Percentiles rank a stretch among this genome's conserved stretches.
phyloP scores from a whole-genome alignment of 2,888 invertebrate species.

The Brachyptera putata region DNA sequence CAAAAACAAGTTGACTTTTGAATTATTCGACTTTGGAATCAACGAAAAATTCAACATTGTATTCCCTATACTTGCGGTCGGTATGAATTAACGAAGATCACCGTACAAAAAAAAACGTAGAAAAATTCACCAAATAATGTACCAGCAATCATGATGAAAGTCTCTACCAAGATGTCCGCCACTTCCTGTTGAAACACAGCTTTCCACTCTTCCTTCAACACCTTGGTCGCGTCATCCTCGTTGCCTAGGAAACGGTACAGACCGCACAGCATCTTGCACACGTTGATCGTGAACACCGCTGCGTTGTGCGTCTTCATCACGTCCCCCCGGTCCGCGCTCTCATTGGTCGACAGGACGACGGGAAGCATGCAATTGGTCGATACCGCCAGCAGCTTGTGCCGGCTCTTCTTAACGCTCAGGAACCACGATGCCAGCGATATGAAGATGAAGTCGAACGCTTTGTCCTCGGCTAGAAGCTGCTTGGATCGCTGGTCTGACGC shows the following conservation, averaged over 20 bases:
- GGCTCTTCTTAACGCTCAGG: conserved; percentile 44
- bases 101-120: too few species aligned
- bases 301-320: too few species aligned
- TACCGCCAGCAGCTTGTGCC: conserved; percentile 30
- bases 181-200: conserved; percentile 56
- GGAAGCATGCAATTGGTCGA: too few species aligned
- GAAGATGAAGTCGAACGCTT: conserved; percentile 74
- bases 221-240: conserved; percentile 40
- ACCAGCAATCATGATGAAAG: too few species aligned
- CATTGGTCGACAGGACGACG: too few species aligned
- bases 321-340: conserved; percentile 27
- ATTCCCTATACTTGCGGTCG: too few species aligned
- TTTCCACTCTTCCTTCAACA: conserved; percentile 65
- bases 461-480: not conserved
- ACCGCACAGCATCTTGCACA: conserved; percentile 50
- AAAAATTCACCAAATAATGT: too few species aligned
- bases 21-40: too few species aligned
- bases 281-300: conserved; percentile 49
- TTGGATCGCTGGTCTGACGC: not conserved
- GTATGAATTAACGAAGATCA: too few species aligned
- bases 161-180: not conserved
- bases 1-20: too few species aligned
- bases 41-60: too few species aligned
- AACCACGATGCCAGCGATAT: conserved; percentile 68
- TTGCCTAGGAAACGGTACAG: conserved; percentile 44